Conservation (phyloP, 1,140 invertebrate genomes). For the Helicoverpa armigera region DNA sequence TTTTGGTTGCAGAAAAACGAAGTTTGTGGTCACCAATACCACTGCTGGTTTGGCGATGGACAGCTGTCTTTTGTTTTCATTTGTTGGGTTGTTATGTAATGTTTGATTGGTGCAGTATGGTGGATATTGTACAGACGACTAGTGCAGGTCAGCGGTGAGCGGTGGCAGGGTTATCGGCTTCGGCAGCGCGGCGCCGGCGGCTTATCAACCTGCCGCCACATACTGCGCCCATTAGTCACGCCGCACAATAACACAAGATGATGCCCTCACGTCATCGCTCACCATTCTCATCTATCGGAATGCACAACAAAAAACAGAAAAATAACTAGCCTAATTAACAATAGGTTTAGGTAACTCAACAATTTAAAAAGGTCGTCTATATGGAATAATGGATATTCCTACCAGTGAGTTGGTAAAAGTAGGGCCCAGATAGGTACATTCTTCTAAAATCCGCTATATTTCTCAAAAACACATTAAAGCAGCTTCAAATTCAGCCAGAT, state of each 20-base stretch:
- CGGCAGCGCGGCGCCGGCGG: conserved; percentile 70
- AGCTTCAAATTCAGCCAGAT: not conserved
- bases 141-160: conserved; percentile 34
- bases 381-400: no score
- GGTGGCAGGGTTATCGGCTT: conserved; percentile 64
- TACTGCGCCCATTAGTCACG: conserved; percentile 60
- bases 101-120: not conserved
- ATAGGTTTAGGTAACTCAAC: not conserved
- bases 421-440: no score
- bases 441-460: not conserved
- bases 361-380: no score
- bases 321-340: not conserved
- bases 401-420: no score
- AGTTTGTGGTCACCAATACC: not conserved
- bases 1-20: conserved; percentile 4
- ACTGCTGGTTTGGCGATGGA: not conserved
- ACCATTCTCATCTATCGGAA: conserved; percentile 10
- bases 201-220: conserved; percentile 74
- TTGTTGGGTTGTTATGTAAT: no score
- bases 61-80: not conserved
- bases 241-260: conserved; percentile 22
- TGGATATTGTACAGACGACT: not conserved
- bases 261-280: conserved; percentile 54
- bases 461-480: not conserved
- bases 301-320: conserved; percentile 4